Evolutionary conservation across 2,888 invertebrate species (phyloP).

Genomic region (Steinernema scapterisci): DNA sequence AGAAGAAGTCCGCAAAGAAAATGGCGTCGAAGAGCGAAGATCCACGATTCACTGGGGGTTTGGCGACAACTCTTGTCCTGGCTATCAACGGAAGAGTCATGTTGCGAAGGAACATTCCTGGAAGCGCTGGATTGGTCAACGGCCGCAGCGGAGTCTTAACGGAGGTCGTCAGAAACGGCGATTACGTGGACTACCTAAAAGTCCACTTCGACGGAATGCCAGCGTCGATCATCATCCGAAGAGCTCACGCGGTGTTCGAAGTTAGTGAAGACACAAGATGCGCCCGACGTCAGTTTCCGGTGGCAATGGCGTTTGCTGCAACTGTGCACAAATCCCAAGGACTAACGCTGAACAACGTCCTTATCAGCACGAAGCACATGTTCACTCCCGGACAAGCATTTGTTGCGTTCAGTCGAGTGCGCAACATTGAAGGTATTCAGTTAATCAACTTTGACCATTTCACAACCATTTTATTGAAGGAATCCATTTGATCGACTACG

Average conservation of each 20-base stretch:
- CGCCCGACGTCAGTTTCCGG: too few species aligned
- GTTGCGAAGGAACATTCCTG: conserved; percentile 36
- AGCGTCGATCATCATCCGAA: too few species aligned
- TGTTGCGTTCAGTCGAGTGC: too few species aligned
- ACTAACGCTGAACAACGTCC: conserved; percentile 33
- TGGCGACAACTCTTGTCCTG: not conserved
- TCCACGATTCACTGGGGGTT: conserved; percentile 1
- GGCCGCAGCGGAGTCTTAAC: conserved; percentile 37
- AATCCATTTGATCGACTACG: too few species aligned
- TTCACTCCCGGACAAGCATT: conserved; percentile 15
- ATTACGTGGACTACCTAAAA: too few species aligned
- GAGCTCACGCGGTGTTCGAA: too few species aligned
- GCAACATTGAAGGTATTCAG: too few species aligned
- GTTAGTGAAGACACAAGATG: too few species aligned
- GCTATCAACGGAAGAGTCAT: conserved; percentile 35
- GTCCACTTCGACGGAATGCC: too few species aligned
- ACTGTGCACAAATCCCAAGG: conserved; percentile 43
- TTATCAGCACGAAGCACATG: conserved; percentile 26
- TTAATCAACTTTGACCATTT: too few species aligned
- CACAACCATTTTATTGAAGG: too few species aligned
- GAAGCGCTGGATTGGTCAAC: conserved; percentile 32
- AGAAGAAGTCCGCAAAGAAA: not conserved
- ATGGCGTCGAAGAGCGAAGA: too few species aligned
- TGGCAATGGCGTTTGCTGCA: conserved; percentile 36
- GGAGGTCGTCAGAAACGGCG: not conserved